Conservation (phyloP, 2,888 invertebrate genomes). For the Raillietiella orientalis region DNA sequence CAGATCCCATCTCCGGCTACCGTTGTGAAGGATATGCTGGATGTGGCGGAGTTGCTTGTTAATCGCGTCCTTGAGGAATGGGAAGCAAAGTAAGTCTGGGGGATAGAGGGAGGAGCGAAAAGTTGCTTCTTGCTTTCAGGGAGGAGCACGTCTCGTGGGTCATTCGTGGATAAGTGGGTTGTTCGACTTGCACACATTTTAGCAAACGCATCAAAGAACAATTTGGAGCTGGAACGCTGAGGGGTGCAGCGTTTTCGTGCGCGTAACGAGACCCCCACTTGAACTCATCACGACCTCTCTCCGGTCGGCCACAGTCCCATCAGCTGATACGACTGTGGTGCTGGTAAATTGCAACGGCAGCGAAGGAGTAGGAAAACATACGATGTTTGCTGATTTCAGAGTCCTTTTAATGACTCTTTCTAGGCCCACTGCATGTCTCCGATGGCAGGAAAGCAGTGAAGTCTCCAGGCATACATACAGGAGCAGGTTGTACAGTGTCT, state of each 20-base stretch:
- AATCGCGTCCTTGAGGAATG: constrained; percentile 92
- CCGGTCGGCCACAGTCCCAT: too few relatives aligned
- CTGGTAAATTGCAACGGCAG: constrained; percentile 87
- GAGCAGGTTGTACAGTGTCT: too few relatives aligned
- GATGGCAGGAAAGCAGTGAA: constrained; percentile 98
- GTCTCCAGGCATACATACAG: constrained; percentile 65
- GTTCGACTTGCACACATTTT: constrained; percentile 54
- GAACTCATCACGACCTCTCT: constrained; percentile 18
- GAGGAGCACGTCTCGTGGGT: constrained; percentile 85
- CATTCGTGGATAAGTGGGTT: constrained; percentile 60
- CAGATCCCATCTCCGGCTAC: constrained; percentile 69
- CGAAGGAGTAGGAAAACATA: constrained; percentile 48
- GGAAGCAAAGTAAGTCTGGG: constrained; percentile 46
- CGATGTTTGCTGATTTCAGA: background rate
- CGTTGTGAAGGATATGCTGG: constrained; percentile 90
- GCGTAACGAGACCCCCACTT: constrained; percentile 25
- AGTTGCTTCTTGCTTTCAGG: constrained; percentile 11
- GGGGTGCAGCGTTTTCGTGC: constrained; percentile 7
- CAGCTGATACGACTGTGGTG: constrained; percentile 57
- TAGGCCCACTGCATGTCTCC: constrained; percentile 24
- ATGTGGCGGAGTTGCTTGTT: constrained; percentile 89
- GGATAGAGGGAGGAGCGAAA: background rate
- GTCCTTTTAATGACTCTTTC: too few relatives aligned
- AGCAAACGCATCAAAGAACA: constrained; percentile 82
- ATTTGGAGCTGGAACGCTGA: constrained; percentile 55